Evolutionary conservation across 2,888 invertebrate species (phyloP).

Genomic region (Tinea trinotella): DNA sequence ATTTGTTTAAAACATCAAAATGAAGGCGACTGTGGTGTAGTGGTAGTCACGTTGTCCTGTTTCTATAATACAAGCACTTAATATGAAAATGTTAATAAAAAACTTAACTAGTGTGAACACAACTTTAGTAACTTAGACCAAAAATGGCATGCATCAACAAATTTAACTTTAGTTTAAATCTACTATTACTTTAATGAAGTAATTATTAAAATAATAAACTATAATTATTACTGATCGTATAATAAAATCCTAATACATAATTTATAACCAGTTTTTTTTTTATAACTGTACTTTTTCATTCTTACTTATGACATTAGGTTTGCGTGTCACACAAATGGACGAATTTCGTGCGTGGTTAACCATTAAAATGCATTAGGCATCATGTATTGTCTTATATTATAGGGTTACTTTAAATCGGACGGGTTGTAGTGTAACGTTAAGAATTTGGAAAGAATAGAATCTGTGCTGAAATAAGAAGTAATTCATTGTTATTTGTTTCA

Average conservation of each 20-base stretch:
- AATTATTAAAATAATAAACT: background rate
- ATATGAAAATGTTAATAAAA: no score
- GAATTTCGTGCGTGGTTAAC: constrained; percentile 22
- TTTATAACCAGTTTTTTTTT: background rate
- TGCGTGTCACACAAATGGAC: constrained; percentile 21
- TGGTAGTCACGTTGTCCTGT: no score
- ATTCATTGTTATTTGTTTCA: no score
- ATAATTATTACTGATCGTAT: background rate
- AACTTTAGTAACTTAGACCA: no score
- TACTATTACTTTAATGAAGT: background rate
- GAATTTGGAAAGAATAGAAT: no score
- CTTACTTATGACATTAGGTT: constrained; percentile 5
- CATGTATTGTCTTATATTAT: constrained; percentile 11
- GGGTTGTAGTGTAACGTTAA: background rate
- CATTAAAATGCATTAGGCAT: constrained; percentile 21
- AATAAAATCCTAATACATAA: background rate
- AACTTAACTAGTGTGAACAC: no score
- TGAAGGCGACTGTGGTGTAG: no score
- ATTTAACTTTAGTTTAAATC: no score
- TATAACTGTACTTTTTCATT: background rate
- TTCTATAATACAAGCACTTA: no score
- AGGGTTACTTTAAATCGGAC: background rate
- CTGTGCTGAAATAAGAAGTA: no score
- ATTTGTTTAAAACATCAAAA: no score
- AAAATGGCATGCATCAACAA: no score